phyloP scores from a whole-genome alignment of 2,797 vertebrate species.

The Artibeus lituratus region DNA sequence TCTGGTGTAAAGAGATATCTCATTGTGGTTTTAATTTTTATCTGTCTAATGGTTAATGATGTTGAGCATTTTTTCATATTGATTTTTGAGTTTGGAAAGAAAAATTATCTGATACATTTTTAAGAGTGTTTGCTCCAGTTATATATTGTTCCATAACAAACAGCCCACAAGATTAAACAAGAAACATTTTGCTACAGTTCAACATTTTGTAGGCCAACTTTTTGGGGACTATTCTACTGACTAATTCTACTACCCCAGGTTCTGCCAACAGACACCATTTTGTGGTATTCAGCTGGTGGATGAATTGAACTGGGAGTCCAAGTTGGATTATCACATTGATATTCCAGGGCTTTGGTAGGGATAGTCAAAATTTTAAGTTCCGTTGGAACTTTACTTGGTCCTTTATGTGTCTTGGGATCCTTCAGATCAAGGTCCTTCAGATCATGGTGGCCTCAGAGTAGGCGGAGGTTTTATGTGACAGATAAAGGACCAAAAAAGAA shows the following conservation, averaged over 20 bases:
- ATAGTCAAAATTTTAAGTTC: neutral
- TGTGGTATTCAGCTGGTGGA: neutral
- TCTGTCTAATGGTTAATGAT: no score
- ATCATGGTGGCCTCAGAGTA: neutral
- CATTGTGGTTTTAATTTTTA: no score
- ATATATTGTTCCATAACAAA: neutral
- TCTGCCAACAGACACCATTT: neutral
- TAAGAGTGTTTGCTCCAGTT: neutral
- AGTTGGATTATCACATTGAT: neutral
- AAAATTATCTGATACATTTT: neutral
- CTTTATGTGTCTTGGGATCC: neutral
- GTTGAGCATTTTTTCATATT: neutral
- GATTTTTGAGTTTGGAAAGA: neutral
- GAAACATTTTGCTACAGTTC: neutral
- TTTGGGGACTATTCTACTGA: neutral
- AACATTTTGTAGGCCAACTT: neutral
- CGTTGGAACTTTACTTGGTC: neutral
- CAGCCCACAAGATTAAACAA: neutral
- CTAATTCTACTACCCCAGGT: neutral
- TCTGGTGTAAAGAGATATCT: no score
- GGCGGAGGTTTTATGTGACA: neutral
- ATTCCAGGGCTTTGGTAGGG: neutral
- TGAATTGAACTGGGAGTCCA: neutral
- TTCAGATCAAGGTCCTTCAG: neutral
- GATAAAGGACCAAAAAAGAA: neutral